Percentiles rank a stretch among this genome's conserved stretches.
phyloP scores from a whole-genome alignment of 2,888 invertebrate genomes.

The Yponomeuta malinellus region DNA sequence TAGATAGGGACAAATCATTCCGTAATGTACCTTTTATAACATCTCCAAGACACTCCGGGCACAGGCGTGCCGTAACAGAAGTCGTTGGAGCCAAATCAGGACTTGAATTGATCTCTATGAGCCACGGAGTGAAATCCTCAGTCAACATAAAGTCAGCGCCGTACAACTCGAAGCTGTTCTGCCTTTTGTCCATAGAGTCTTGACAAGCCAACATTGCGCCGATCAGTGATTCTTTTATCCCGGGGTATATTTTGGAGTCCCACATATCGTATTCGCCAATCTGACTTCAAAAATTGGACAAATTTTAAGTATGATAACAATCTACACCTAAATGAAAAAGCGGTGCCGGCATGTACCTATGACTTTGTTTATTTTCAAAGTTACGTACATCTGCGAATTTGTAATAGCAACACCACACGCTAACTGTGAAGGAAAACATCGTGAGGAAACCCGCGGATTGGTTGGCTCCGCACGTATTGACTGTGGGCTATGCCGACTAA shows the following conservation, averaged over 20 bases:
- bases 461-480: too few species aligned
- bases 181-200: constrained; percentile 85
- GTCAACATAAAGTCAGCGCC: constrained; percentile 97
- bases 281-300: constrained; percentile 63
- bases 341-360: too few species aligned
- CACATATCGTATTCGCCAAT: constrained; percentile 87
- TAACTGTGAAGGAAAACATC: too few species aligned
- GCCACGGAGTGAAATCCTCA: constrained; percentile 91
- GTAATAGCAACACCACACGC: too few species aligned
- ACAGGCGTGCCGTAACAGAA: constrained; percentile 90
- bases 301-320: not conserved
- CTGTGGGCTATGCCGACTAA: too few species aligned
- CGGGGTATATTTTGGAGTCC: constrained; percentile 91
- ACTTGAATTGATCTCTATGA: constrained; percentile 96
- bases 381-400: too few species aligned
- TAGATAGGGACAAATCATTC: too few species aligned
- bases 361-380: too few species aligned
- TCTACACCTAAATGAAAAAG: too few species aligned
- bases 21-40: constrained; percentile 85
- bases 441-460: too few species aligned
- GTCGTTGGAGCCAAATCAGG: constrained; percentile 95
- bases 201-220: constrained; percentile 92
- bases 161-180: constrained; percentile 93
- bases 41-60: constrained; percentile 92
- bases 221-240: constrained; percentile 84